These are phyloP conservation scores for Himalopsyche anomala DNA, from an alignment of 2,888 invertebrate genomes.

Conservation along the genomic window DNA sequence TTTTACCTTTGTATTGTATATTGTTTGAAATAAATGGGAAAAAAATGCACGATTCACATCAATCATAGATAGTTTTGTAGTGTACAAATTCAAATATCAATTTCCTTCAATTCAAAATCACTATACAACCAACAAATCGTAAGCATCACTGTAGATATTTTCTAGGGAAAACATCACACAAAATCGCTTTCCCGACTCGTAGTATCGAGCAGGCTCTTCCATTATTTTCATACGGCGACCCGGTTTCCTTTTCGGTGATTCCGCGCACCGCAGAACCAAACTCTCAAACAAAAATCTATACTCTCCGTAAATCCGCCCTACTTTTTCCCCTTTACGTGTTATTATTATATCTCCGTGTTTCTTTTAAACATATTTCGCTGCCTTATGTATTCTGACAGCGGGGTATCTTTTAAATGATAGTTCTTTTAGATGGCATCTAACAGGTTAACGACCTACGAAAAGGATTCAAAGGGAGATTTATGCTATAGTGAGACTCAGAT, in stretches of 20 bases:
- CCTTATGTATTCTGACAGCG: neutral
- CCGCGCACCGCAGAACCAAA: neutral
- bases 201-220: neutral
- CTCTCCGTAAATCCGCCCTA: neutral
- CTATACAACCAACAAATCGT: neutral
- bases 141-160: neutral
- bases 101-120: neutral
- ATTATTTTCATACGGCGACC: conserved; percentile 6
- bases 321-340: neutral
- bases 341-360: neutral
- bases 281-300: conserved; percentile 12
- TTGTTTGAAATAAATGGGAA: too few species aligned
- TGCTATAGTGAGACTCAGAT: too few species aligned
- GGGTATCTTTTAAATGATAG: conserved; percentile 22
- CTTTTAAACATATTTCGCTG: conserved; percentile 7
- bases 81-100: too few species aligned
- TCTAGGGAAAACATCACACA: neutral
- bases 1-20: too few species aligned
- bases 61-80: too few species aligned
- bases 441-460: conserved; percentile 8
- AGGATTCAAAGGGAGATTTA: too few species aligned
- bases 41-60: too few species aligned
- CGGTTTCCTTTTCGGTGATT: neutral
- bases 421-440: neutral
- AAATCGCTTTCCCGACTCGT: neutral